phyloP scores from a whole-genome alignment of 2,113 vertebrate species.

The Octodon degus region DNA sequence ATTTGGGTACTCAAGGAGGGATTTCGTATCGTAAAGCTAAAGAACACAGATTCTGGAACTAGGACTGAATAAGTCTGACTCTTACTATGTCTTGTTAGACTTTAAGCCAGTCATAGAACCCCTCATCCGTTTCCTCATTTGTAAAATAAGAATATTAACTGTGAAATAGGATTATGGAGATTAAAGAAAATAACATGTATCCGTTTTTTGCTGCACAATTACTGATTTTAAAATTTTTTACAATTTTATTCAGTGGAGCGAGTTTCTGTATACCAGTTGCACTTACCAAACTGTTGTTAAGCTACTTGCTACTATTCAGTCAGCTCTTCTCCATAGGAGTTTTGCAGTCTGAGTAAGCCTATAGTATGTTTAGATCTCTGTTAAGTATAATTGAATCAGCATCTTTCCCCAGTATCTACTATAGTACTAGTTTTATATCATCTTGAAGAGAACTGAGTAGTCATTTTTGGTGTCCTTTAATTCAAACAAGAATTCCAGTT shows the following conservation, averaged over 20 bases:
- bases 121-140: conserved; percentile 21
- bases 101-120: conserved; percentile 6
- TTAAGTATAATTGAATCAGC: neutral
- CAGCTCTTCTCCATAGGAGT: neutral
- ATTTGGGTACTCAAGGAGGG: neutral
- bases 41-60: conserved; percentile 33
- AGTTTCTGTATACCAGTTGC: neutral
- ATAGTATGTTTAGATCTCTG: neutral
- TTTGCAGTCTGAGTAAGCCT: neutral
- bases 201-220: conserved; percentile 18
- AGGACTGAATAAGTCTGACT: conserved; percentile 38
- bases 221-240: neutral
- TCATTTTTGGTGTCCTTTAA: neutral
- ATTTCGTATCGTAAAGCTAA: conserved; percentile 46
- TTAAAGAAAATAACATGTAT: conserved; percentile 52
- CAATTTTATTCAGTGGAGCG: neutral
- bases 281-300: neutral
- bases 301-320: neutral
- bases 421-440: conserved; percentile 4
- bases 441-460: conserved; percentile 51
- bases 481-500: conserved; percentile 9
- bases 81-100: neutral
- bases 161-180: conserved; percentile 10
- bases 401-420: neutral
- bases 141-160: conserved; percentile 49